Evolutionary conservation across 2,888 invertebrate genomes (phyloP), one percentile per base, ranked within the genome.

Genomic region (Sinohyriopsis cumingii): DNA sequence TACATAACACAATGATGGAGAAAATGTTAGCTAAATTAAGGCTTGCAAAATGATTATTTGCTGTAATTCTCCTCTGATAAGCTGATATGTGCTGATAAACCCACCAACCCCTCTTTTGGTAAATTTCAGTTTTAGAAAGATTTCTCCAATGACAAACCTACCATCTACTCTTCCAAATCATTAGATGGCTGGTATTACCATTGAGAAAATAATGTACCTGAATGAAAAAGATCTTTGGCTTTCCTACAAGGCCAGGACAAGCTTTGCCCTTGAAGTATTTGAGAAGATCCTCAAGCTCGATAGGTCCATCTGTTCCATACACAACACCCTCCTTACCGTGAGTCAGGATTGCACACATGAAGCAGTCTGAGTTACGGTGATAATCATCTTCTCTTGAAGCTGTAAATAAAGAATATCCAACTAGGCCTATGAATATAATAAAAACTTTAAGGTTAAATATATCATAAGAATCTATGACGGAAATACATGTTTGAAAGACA

Each of bases 321-420:
- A 98, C 91, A 86, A 95, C 93, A 5, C 96, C 96, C 81, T 94
- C 91, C 88, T 97, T 97, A 54, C 98, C 98, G 87, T 98, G 98
- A 68, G 95, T 94, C 77, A 98, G 91, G 63, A 98, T 95, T 60
- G 95, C 94, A 83, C 97, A 92, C 0, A 95, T 90, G 78, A 98
- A 91, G 86, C 97, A 97, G 89, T 98, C 98, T 81, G 93, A 92
- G 54, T 96, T 92, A 0, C 93, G 92, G 90, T 97, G 96, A 90
- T 98, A 95, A 89, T 92, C 92, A 71, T 98, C 95, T 90, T 93
- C 92, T 71, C 92, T 92, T 20, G 95, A 93, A 79, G 93, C 95
- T 93, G 87, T 55, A 81, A n/a, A 25, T 22, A 62, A 54, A 59
- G 72, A 72, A 22, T 18, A 57, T 12, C 45, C 45, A 45, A 45